A percentile compares a stretch with the other conserved stretches of the same genome.
Conservation (phyloP, 2,888 invertebrate species). For the Bimastos eiseni region DNA sequence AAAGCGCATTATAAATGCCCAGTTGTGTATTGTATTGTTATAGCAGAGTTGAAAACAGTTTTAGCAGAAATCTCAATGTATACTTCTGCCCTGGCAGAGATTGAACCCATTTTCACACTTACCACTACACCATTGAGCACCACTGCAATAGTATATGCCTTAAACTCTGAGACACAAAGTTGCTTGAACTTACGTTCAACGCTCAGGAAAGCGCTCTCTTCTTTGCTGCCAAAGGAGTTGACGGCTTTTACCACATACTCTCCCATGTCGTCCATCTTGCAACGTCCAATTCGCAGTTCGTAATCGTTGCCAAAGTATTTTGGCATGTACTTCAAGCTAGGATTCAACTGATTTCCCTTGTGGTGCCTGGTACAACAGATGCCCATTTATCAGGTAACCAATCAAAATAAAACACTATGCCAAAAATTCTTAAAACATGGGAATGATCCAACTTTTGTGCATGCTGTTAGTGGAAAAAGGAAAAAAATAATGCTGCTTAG, state of each 20-base stretch:
- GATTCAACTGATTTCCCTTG: conserved; percentile 69
- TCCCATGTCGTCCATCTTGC: conserved; percentile 87
- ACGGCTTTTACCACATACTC: conserved; percentile 82
- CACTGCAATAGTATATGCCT: background rate
- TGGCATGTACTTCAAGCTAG: conserved; percentile 99
- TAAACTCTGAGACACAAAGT: background rate
- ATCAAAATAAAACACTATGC: background rate
- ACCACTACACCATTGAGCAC: no score
- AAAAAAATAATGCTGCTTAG: background rate
- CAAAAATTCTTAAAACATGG: background rate
- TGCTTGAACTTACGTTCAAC: conserved; percentile 57
- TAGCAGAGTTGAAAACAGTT: no score
- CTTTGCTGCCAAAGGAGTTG: conserved; percentile 61
- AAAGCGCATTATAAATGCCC: no score
- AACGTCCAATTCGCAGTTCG: conserved; percentile 94
- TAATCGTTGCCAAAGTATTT: conserved; percentile 93
- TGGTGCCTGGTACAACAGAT: conserved; percentile 49
- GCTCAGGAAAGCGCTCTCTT: conserved; percentile 56
- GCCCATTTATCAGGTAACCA: background rate
- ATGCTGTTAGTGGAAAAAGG: background rate
- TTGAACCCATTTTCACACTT: no score
- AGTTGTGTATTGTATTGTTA: no score
- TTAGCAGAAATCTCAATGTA: no score
- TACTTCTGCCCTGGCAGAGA: no score
- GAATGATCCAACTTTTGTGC: background rate